Percentiles rank a stretch among this genome's conserved stretches.
Conservation (phyloP, 2,113 vertebrate species). For the Halcyon malimbica region DNA sequence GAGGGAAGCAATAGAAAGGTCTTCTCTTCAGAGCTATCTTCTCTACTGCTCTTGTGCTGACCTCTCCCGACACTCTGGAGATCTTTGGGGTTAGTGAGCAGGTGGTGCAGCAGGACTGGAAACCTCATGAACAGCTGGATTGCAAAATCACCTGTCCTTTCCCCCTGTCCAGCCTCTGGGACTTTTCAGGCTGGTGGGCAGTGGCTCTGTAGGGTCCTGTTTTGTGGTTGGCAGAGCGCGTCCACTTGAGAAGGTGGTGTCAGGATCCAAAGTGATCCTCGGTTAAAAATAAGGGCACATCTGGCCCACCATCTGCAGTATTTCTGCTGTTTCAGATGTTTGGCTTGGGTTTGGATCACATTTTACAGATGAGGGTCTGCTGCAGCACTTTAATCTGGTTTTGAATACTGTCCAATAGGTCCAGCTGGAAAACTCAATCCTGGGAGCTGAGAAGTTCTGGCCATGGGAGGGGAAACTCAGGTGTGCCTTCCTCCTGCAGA, state of each 20-base stretch:
- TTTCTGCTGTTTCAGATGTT: not conserved
- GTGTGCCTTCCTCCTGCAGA: not conserved
- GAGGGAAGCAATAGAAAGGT: slow-evolving; percentile 41
- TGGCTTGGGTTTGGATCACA: not conserved
- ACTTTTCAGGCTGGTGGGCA: not conserved
- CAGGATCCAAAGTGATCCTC: not conserved
- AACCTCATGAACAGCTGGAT: not conserved
- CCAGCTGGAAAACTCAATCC: not conserved
- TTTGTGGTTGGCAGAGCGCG: not conserved
- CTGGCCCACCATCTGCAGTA: not conserved
- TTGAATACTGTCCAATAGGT: not conserved
- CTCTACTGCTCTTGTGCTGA: not conserved
- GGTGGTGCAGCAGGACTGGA: not conserved
- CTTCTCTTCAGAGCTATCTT: not conserved
- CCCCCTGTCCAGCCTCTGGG: not conserved
- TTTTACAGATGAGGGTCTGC: not conserved
- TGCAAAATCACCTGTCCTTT: not conserved
- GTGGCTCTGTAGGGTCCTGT: not conserved
- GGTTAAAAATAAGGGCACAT: not conserved
- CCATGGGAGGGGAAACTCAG: not conserved
- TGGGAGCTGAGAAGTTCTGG: not conserved
- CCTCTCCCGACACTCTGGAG: not conserved
- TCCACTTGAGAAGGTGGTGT: not conserved
- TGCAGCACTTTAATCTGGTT: not conserved
- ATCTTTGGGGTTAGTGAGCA: not conserved